These are phyloP conservation scores for Globia sparganii DNA, from an alignment of 2,888 invertebrate genomes.

Conservation along the genomic window DNA sequence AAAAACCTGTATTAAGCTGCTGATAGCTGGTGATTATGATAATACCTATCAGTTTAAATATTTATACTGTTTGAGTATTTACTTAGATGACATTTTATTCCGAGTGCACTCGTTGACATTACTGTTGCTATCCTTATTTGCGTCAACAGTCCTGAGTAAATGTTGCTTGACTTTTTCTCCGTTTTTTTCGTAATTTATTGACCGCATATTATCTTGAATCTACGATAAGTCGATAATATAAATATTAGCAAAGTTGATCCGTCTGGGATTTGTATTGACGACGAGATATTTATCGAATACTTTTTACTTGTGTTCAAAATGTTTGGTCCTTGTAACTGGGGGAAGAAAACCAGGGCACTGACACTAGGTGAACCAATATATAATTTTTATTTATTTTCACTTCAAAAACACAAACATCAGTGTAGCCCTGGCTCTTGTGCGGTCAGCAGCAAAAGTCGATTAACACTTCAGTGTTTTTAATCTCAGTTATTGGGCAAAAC, in stretches of 20 bases:
- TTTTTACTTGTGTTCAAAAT: not conserved
- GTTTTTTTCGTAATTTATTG: slow-evolving; percentile 8
- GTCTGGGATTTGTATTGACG: not conserved
- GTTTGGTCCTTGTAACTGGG: not conserved
- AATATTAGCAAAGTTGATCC: slow-evolving; percentile 30
- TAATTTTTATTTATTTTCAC: too few relatives aligned
- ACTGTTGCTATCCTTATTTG: slow-evolving; percentile 28
- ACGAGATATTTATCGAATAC: not conserved
- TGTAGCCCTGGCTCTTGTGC: too few relatives aligned
- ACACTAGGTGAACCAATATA: too few relatives aligned
- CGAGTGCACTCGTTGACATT: not conserved
- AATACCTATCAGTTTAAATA: slow-evolving; percentile 1
- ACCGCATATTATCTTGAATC: not conserved
- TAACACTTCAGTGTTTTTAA: too few relatives aligned
- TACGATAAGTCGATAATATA: slow-evolving; percentile 7
- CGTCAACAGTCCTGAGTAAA: slow-evolving; percentile 26
- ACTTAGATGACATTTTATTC: not conserved
- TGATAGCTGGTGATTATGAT: not conserved
- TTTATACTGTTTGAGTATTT: slow-evolving; percentile 10
- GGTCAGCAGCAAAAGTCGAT: too few relatives aligned
- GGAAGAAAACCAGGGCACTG: not conserved
- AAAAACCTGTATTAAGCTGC: not conserved
- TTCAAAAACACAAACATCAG: too few relatives aligned
- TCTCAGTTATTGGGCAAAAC: too few relatives aligned
- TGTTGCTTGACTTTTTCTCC: slow-evolving; percentile 13